Evolutionary conservation across 1,140 invertebrate genomes (phyloP).

Genomic region (Formica selysi): DNA sequence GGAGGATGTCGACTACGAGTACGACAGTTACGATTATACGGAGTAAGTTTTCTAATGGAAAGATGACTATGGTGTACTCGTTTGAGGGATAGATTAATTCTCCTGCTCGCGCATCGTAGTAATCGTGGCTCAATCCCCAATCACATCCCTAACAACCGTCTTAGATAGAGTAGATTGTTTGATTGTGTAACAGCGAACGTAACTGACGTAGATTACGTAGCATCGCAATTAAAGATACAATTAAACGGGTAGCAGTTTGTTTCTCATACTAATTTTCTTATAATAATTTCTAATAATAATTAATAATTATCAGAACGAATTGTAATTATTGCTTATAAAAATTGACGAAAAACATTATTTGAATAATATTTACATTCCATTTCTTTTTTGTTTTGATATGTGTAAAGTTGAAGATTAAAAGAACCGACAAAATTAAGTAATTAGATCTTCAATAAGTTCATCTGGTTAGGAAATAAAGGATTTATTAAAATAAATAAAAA

Average conservation of each 20-base stretch:
- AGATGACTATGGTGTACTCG: slow-evolving; percentile 72
- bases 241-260: not conserved
- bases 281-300: not conserved
- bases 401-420: not conserved
- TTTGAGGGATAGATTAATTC: slow-evolving; percentile 62
- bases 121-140: not conserved
- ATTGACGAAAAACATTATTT: not conserved
- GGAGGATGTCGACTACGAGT: slow-evolving; percentile 84
- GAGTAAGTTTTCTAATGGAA: slow-evolving; percentile 82
- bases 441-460: no score
- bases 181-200: slow-evolving; percentile 7
- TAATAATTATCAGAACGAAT: not conserved
- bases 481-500: no score
- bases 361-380: slow-evolving; percentile 1
- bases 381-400: not conserved
- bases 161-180: slow-evolving; percentile 17
- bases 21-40: slow-evolving; percentile 84
- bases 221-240: slow-evolving; percentile 21
- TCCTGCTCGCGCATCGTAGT: slow-evolving; percentile 27
- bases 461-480: no score
- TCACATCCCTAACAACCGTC: slow-evolving; percentile 6
- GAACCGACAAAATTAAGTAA: not conserved
- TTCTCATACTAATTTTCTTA: not conserved
- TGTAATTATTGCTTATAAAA: not conserved
- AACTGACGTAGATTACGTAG: slow-evolving; percentile 28